These are phyloP conservation scores for Boloria euphrosyne DNA, from an alignment of 2,888 invertebrate species.

Conservation along the genomic window DNA sequence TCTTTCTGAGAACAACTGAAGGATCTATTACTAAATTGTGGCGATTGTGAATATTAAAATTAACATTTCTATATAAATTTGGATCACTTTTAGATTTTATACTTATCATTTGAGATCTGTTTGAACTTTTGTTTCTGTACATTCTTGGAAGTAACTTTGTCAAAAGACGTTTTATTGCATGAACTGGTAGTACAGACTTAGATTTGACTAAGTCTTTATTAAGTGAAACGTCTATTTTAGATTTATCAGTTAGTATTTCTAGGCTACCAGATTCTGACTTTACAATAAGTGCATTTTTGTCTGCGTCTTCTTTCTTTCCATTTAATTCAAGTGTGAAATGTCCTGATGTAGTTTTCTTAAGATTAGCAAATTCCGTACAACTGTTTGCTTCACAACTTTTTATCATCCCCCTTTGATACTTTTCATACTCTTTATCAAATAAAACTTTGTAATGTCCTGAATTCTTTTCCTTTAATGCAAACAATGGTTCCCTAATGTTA, in stretches of 20 bases:
- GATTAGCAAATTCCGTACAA: slow-evolving; percentile 46
- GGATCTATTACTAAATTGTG: slow-evolving; percentile 42
- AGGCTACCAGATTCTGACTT: slow-evolving; percentile 57
- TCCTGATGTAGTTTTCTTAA: slow-evolving; percentile 53
- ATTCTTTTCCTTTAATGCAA: slow-evolving; percentile 52
- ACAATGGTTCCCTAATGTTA: slow-evolving; percentile 46
- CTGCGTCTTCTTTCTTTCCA: slow-evolving; percentile 23
- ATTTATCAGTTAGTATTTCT: slow-evolving; percentile 49
- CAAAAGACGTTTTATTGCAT: slow-evolving; percentile 46
- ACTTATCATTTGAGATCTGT: slow-evolving; percentile 10
- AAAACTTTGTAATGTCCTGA: slow-evolving; percentile 58
- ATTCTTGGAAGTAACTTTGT: slow-evolving; percentile 36
- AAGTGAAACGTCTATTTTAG: slow-evolving; percentile 18
- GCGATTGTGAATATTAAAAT: slow-evolving; percentile 43
- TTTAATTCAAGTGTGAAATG: slow-evolving; percentile 49
- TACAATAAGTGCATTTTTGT: slow-evolving; percentile 46
- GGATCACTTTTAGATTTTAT: slow-evolving; percentile 53
- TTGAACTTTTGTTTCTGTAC: slow-evolving; percentile 21
- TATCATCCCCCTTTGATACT: slow-evolving; percentile 47
- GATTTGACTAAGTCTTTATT: slow-evolving; percentile 15
- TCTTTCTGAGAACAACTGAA: slow-evolving; percentile 49
- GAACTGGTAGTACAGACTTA: slow-evolving; percentile 39
- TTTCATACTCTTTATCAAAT: slow-evolving; percentile 67
- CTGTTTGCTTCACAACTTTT: slow-evolving; percentile 45
- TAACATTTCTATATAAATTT: slow-evolving; percentile 48